Base-by-base conservation (phyloP, 92 coral and sea anemone species). In the Palythoa grandis region DNA sequence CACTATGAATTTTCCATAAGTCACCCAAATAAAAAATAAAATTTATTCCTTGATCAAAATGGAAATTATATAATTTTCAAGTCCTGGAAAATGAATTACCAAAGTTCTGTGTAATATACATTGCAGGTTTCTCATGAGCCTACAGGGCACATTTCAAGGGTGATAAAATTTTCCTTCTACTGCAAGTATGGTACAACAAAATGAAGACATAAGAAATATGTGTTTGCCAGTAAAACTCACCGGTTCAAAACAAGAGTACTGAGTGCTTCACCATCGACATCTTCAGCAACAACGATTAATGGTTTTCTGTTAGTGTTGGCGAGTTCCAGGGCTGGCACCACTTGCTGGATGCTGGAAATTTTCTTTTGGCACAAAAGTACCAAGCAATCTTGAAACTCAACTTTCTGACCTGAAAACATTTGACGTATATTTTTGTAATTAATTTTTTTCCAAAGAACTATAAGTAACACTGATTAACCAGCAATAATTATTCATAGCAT, bases 231-330 rank as follows among this genome's bases (percentile, higher is more conserved):
- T 10, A 39, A 3, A 12, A 47, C 72, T 83, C 88, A 97, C 99
- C 99, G 95, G 85, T 97, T 97, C 20, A 97, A 88, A 23, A 97
- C 99, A 54, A 97, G 94, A 35, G 99, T 97, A 7, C 98, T 97
- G 14, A 97, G 95, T 15, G 99, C 99, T 86, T 97, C 99, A 17
- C 99, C 99, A 80, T 97, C 99, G 71, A 97, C 94, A 95, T 97
- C 99, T 78, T 97, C 99, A 83, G 99, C 99, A 82, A 97, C 89
- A 78, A 97, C 93, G 70, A 97, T 92, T 43, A 97, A 92, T 7
- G 99, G 99, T 74, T 97, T 97, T 22, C 98, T 91, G 85, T 94
- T 92, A 3, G 91, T 86, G 73, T 95, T 97, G 57, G 99, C 99
- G 0, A 97, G 91, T 74, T 97, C 99, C 70, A 97, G 89, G 15